Evolutionary conservation across 2,113 vertebrate species (phyloP), one percentile per base, ranked within the genome.

Genomic region (Chaenogobius annularis): DNA sequence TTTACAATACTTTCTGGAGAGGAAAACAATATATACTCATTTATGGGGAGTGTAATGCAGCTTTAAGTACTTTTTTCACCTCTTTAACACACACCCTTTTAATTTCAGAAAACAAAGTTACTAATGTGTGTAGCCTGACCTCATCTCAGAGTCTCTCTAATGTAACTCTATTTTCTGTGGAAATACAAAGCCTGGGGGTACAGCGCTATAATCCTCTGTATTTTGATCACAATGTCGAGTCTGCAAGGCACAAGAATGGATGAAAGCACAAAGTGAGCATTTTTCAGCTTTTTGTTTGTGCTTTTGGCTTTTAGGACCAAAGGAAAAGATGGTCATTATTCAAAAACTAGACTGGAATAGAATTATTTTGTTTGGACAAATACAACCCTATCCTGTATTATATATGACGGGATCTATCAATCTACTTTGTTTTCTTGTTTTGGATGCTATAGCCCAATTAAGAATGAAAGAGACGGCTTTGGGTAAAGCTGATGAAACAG

Each of bases 181-280:
- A 55, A 52, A 48, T 54, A 64, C 35, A 63, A 40, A 61, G 63
- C 79, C 76, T 56, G 55, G 14, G 64, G 72, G 68, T 23, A 81
- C 7, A 78, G 71, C 58, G 35, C 66, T 81, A 70, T 59, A 70
- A 48, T 55, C 11, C 47, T 55, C 62, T 17, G n/a, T 19, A 71
- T 59, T 70, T 74, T 69, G 75, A 78, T 73, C 75, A 58, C 64
- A 40, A 46, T 71, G 75, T 82, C 20, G 5, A 64, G 69, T 65
- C 79, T 78, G 61, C 59, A 26, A 73, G 70, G 69, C 44, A 43
- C 59, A 77, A 17, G 17, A 35, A 73, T 44, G 73, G 66, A 79
- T 73, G 65, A 81, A 79, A 75, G 73, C 20, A 37, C 31, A 31
- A 74, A 61, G 22, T 58, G 66, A 56, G 71, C 68, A 62, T 74